Percentiles rank a stretch among this genome's conserved stretches.
These are phyloP conservation scores for Carduelis carduelis DNA, from an alignment of 2,797 vertebrate species.

Conservation along the genomic window DNA sequence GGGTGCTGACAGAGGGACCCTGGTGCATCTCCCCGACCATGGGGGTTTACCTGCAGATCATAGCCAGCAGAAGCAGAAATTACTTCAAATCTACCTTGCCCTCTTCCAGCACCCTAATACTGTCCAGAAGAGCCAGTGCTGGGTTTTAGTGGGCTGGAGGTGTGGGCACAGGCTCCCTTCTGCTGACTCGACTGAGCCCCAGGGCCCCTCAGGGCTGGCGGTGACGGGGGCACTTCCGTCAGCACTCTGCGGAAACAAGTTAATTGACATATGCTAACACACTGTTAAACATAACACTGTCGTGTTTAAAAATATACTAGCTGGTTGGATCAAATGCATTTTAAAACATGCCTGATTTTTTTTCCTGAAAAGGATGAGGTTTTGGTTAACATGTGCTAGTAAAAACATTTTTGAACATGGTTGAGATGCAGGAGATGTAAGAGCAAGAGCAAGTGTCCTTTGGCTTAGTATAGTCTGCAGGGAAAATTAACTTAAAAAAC, in stretches of 20 bases:
- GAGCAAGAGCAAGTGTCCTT: background rate
- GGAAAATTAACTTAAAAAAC: slow-evolving; percentile 29
- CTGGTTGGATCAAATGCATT: slow-evolving; percentile 41
- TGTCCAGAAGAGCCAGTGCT: background rate
- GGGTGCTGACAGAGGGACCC: background rate
- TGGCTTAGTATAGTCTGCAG: background rate
- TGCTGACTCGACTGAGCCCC: background rate
- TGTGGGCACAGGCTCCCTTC: background rate
- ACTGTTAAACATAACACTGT: slow-evolving; percentile 49
- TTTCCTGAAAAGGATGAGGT: background rate
- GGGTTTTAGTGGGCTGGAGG: background rate
- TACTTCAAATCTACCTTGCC: fast-evolving
- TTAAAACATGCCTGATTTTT: background rate
- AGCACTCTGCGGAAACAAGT: slow-evolving; percentile 17
- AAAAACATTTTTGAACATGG: background rate
- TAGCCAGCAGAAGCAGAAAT: background rate
- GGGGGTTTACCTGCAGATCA: background rate
- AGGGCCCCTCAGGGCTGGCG: background rate
- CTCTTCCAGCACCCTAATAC: background rate
- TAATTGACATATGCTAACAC: slow-evolving; percentile 48
- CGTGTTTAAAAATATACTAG: slow-evolving; percentile 39
- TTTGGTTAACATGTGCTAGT: background rate
- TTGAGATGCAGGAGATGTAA: background rate
- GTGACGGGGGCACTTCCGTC: background rate
- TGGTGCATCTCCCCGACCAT: fast-evolving